These are phyloP conservation scores for Astreopora myriophthalma DNA, from an alignment of 64 coral and sea anemone genomes.

Conservation along the genomic window DNA sequence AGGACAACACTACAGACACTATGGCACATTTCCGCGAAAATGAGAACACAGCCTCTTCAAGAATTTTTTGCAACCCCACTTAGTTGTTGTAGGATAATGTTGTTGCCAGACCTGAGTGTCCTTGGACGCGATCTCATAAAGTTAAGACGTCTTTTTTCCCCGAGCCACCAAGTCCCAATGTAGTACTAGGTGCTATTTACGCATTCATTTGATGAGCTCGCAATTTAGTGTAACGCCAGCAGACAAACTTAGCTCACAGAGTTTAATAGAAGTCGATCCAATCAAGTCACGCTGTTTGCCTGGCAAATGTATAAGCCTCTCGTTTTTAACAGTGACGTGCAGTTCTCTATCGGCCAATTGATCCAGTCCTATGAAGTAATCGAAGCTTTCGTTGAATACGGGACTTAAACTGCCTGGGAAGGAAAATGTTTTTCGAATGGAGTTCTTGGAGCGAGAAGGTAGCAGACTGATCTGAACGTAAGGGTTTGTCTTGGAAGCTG, in stretches of 20 bases:
- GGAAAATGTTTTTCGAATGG: constrained; percentile 64
- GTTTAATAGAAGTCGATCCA: constrained; percentile 67
- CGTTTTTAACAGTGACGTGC: constrained; percentile 79
- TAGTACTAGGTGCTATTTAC: neutral
- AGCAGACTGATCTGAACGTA: constrained; percentile 79
- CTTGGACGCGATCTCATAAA: too few relatives aligned
- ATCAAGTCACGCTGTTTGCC: constrained; percentile 58
- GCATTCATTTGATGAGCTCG: constrained; percentile 43
- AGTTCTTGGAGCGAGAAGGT: constrained; percentile 79
- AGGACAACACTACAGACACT: too few relatives aligned
- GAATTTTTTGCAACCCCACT: too few relatives aligned
- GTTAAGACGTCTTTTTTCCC: too few relatives aligned
- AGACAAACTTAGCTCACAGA: constrained; percentile 77
- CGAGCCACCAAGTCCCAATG: neutral
- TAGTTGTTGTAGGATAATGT: too few relatives aligned
- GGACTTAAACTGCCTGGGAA: constrained; percentile 71
- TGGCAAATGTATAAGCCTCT: constrained; percentile 51
- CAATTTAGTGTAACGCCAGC: constrained; percentile 77
- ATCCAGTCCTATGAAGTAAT: constrained; percentile 83
- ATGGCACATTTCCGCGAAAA: too few relatives aligned
- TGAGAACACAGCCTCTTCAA: too few relatives aligned
- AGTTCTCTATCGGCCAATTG: constrained; percentile 67
- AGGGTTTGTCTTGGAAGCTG: constrained; percentile 70
- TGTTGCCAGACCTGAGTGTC: too few relatives aligned
- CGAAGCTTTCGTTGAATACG: constrained; percentile 79